Evolutionary conservation across 2,797 vertebrate genomes (phyloP).

Genomic region (Xenops minutus): DNA sequence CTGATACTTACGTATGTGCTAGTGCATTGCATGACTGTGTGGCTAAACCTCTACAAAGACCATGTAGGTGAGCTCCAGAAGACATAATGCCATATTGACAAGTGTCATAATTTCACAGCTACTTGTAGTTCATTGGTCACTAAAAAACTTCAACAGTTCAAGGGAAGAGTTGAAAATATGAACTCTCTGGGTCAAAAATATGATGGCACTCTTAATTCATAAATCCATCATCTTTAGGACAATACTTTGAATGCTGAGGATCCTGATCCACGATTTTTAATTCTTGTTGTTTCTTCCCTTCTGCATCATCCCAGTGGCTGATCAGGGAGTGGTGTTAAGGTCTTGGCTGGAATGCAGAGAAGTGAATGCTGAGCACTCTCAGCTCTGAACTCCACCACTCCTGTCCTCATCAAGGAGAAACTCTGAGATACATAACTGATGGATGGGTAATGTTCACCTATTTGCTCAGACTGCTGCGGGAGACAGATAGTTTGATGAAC

Average conservation of each 20-base stretch:
- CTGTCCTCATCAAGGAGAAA: not conserved
- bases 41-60: not conserved
- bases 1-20: not conserved
- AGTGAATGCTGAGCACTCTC: not conserved
- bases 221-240: not conserved
- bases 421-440: accelerated
- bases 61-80: not conserved
- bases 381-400: not conserved
- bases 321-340: not conserved
- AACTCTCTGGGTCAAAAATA: not conserved
- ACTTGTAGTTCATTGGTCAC: not conserved
- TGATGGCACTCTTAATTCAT: not conserved
- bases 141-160: not conserved
- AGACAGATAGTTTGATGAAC: not conserved
- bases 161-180: not conserved
- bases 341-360: not conserved
- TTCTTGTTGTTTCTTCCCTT: not conserved
- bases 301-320: not conserved
- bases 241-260: not conserved
- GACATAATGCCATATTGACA: accelerated
- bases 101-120: not conserved
- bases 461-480: not conserved
- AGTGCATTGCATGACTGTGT: not conserved
- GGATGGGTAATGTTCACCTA: not conserved
- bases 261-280: not conserved